Base-by-base conservation (phyloP, 2,888 invertebrate genomes). In the Drosophila colorata region DNA sequence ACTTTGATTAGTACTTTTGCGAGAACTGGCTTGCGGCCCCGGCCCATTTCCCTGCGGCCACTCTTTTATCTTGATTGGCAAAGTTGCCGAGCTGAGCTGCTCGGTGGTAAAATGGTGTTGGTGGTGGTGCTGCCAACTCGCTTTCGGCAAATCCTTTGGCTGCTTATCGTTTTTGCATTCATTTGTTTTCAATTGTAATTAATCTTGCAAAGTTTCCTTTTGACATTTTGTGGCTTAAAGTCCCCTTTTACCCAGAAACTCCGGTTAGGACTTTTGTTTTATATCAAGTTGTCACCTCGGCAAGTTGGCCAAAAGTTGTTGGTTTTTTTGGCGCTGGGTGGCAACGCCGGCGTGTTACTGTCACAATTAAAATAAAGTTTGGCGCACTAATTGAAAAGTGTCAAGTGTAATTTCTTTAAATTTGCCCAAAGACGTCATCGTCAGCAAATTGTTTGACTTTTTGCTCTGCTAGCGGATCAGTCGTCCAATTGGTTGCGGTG, bases 91-190 rank as follows among this genome's bases (percentile, higher is more conserved):
- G 63, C 18, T 47, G 18, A 48, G 61, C 28, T 73, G 78, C 55
- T 60, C 38, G 58, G 43, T 37, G 46, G n/a, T n/a, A n/a, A n/a
- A n/a, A 44, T 44, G 33, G 43, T 38, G 33, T 33, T 11, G 33
- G 11, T 13, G 4, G 33, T 33, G 48, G 49, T 44, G 33, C 48
- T 38, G 58, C 33, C 47, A 66, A 46, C 58, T 65, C 51, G 59
- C 20, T 25, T 60, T 70, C 18, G 64, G 56, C 48, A 63, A 88
- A 88, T 86, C 88, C 88, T 80, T 79, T 88, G 86, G 79, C 89
- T 88, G 90, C 86, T 88, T 89, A 89, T 87, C 87, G 89, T 89
- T 85, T 87, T 81, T 87, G 89, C 88, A 89, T 87, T 87, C 89
- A 88, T 87, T 90, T 87, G 87, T 87, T 87, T 89, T 85, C 86